Evolutionary conservation across 2,888 invertebrate species (phyloP).

Genomic region (Nemotelus pantherinus): DNA sequence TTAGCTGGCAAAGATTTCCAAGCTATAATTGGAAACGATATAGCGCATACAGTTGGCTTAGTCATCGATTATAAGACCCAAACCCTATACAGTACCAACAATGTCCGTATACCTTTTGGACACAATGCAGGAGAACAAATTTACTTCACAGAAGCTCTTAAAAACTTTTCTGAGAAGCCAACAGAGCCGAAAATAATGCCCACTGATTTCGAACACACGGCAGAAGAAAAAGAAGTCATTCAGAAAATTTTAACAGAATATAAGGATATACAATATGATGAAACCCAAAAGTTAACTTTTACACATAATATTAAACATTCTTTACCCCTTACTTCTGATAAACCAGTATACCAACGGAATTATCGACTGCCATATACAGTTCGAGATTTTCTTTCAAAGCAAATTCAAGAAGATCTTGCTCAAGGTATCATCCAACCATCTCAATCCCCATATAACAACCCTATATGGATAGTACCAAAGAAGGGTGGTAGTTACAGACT

Average conservation of each 20-base stretch:
- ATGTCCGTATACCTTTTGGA: too few relatives aligned
- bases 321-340: neutral
- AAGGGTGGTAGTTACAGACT: neutral
- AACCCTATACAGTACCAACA: too few relatives aligned
- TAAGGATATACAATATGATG: neutral
- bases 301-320: too few relatives aligned
- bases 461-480: neutral
- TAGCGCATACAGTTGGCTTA: neutral
- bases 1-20: constrained; percentile 5
- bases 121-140: too few relatives aligned
- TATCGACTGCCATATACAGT: neutral
- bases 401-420: constrained; percentile 10
- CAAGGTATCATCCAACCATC: constrained; percentile 6
- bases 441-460: constrained; percentile 11
- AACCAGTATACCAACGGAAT: constrained; percentile 8
- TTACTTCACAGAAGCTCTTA: too few relatives aligned
- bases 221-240: too few relatives aligned
- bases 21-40: constrained; percentile 16
- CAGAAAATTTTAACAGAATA: neutral
- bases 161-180: neutral
- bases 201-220: neutral
- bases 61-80: neutral
- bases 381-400: neutral
- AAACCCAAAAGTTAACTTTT: neutral
- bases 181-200: neutral